Evolutionary conservation across 1,140 invertebrate species (phyloP).

Genomic region (Lepidurus packardi): DNA sequence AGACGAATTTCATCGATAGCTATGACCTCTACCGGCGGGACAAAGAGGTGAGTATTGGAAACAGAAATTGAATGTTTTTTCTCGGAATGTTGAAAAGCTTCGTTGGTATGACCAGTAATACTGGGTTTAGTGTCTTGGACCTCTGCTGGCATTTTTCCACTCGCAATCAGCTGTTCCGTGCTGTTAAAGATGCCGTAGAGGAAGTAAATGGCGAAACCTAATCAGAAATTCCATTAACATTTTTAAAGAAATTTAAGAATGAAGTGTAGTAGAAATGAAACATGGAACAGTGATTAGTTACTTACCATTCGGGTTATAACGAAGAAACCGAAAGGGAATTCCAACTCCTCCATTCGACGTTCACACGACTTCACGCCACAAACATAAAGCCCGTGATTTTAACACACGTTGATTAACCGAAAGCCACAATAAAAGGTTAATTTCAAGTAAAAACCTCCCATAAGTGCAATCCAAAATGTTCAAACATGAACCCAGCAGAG

Average conservation of each 20-base stretch:
- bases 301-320: background rate
- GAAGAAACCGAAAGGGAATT: background rate
- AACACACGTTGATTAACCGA: background rate
- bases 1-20: background rate
- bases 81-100: slow-evolving; percentile 20
- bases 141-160: slow-evolving; percentile 24
- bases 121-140: background rate
- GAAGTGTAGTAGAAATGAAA: slow-evolving; percentile 12
- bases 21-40: background rate
- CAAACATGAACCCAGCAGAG: background rate
- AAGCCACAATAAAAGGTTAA: slow-evolving; percentile 16
- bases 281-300: slow-evolving; percentile 22
- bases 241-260: slow-evolving; percentile 25
- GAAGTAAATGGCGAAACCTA: slow-evolving; percentile 81
- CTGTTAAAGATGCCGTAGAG: slow-evolving; percentile 87
- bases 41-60: background rate
- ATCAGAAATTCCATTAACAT: slow-evolving; percentile 37
- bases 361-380: slow-evolving; percentile 8
- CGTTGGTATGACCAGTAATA: background rate
- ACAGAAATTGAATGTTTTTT: background rate
- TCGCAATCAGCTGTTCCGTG: slow-evolving; percentile 41
- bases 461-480: slow-evolving; percentile 29
- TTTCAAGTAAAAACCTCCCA: slow-evolving; percentile 8
- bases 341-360: slow-evolving; percentile 22
- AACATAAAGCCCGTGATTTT: slow-evolving; percentile 23